Base-by-base conservation (phyloP, 2,113 vertebrate genomes). In the Meleagris gallopavo region DNA sequence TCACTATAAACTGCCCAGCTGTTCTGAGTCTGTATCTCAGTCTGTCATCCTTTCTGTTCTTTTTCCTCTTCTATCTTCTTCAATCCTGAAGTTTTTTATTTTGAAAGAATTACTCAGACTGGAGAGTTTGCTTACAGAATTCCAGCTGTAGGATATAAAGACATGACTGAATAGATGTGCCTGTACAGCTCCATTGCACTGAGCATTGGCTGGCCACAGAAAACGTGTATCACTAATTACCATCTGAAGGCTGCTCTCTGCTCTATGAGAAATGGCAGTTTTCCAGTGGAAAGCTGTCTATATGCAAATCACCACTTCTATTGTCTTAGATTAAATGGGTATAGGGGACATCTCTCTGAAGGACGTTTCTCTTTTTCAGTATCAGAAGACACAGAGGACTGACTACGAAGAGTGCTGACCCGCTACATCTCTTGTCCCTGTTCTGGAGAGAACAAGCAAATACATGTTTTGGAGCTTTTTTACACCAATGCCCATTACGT, bases 231-330 rank as follows among this genome's bases (percentile, higher is more conserved):
- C 32, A 50, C 55, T 88, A 80, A 91, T 72, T 71, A 46, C 41
- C 36, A 45, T 10, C 17, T 36, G 29, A 88, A 77, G 32, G 22
- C 13, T 67, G 58, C 25, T 79, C 18, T 61, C 32, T 65, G 32
- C 62, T 83, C 46, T 40, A 43, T 65, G 83, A 74, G 58, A 80
- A 92, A 85, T 13, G 66, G 14, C 50, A 74, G 11, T 80, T 89
- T 94, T 89, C 46, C 55, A 74, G 70, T 4, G 67, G 29, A 92
- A 91, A 95, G 30, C 50, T 91, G 38, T 91, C 43, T 87, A 40
- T 86, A 91, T 72, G 83, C 43, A 93, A 95, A 93, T 95, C 19
- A 46, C 11, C 38, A 61, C 9, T 13, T 79, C 74, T 85, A n/a
- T 65, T 76, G 61, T 34, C 60, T 79, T 87, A 94, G 7, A 74